phyloP scores from a whole-genome alignment of 92 coral and sea anemone species.

The Porites lobata region DNA sequence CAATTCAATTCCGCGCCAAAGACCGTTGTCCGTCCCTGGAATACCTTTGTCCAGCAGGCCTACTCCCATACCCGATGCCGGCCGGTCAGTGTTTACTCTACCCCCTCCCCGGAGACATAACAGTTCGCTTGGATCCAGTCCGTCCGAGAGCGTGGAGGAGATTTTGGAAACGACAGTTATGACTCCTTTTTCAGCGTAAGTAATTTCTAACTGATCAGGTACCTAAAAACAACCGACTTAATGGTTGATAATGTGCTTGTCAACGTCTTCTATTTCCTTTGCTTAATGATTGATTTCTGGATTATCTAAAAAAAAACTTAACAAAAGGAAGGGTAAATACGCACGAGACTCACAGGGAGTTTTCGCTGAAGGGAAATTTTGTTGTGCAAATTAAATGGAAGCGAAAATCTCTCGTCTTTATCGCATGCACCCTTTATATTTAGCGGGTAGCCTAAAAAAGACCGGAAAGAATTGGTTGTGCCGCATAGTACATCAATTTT shows the following conservation, averaged over 20 bases:
- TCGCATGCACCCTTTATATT: too few relatives aligned
- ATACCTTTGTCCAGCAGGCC: conserved; percentile 10
- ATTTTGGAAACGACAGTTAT: conserved; percentile 61
- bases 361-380: too few relatives aligned
- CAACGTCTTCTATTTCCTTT: too few relatives aligned
- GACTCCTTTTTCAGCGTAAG: conserved; percentile 72
- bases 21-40: conserved; percentile 54
- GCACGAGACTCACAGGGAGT: too few relatives aligned
- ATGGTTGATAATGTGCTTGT: too few relatives aligned
- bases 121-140: conserved; percentile 55
- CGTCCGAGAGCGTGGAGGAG: conserved; percentile 71
- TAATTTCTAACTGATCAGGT: neutral
- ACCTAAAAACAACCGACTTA: too few relatives aligned
- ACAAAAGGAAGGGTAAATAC: too few relatives aligned
- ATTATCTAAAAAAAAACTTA: too few relatives aligned
- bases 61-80: neutral
- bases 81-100: conserved; percentile 25
- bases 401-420: too few relatives aligned
- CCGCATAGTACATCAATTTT: neutral
- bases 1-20: neutral
- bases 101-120: conserved; percentile 40
- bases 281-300: too few relatives aligned
- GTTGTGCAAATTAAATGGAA: too few relatives aligned
- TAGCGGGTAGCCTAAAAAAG: neutral
- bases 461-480: neutral